These are phyloP conservation scores for Gallinago undulata DNA, from an alignment of 2,113 vertebrate species.

Conservation along the genomic window DNA sequence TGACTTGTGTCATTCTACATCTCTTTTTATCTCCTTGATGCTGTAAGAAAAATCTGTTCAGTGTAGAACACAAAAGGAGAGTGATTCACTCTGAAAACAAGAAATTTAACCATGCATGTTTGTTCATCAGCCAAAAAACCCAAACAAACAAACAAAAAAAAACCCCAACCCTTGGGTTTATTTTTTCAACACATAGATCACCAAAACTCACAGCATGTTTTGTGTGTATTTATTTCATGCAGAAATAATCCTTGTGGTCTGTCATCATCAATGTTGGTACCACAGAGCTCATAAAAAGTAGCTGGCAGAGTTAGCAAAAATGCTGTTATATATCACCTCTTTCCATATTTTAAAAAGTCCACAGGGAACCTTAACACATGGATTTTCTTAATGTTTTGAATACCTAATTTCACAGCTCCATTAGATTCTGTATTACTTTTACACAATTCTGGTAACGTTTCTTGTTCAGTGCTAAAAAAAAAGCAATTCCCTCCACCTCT, in stretches of 20 bases:
- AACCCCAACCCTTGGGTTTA: accelerated
- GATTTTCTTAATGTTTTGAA: neutral
- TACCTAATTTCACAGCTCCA: neutral
- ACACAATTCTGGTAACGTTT: neutral
- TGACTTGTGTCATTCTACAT: neutral
- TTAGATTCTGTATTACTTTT: neutral
- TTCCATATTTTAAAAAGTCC: neutral
- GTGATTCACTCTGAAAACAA: neutral
- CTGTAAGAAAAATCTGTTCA: neutral
- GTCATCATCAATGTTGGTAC: neutral
- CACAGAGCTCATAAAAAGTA: neutral
- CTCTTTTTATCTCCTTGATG: neutral
- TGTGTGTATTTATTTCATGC: neutral
- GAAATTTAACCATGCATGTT: neutral
- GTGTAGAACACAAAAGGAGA: neutral
- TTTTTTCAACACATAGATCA: neutral
- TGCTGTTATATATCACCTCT: neutral
- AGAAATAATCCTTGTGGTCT: neutral
- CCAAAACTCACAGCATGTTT: neutral
- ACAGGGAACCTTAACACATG: neutral
- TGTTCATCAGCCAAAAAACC: neutral
- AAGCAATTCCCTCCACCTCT: neutral
- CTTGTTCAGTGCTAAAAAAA: neutral
- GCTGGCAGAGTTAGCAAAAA: neutral
- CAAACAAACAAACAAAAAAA: no score